Conservation (phyloP, 2,888 invertebrate species). For the Pachycephus smyrnensis region DNA sequence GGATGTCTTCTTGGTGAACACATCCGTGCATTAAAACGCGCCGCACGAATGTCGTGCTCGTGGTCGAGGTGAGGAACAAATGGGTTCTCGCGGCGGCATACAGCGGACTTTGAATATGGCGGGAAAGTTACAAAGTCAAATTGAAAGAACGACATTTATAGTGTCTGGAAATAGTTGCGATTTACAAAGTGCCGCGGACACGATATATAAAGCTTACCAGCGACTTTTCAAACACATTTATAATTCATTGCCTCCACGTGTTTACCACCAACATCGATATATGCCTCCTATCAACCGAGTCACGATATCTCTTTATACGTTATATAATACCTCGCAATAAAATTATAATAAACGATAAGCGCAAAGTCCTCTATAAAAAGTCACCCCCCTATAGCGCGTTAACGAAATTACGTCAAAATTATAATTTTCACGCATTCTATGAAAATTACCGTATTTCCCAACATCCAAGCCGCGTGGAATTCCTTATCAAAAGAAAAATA, state of each 20-base stretch:
- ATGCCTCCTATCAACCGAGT: not conserved
- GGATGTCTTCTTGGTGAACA: slow-evolving; percentile 44
- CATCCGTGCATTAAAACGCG: slow-evolving; percentile 49
- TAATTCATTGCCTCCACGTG: not conserved
- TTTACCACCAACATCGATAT: not conserved
- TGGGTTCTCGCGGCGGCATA: slow-evolving; percentile 26
- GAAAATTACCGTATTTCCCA: not conserved
- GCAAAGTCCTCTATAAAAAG: not conserved
- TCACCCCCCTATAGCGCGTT: not conserved
- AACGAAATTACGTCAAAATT: not conserved
- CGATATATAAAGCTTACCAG: not conserved
- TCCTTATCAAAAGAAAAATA: not conserved
- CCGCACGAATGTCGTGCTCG: slow-evolving; percentile 57
- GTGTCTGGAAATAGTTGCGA: not conserved
- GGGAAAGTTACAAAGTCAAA: slow-evolving; percentile 60
- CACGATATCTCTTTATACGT: not conserved
- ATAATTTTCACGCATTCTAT: not conserved
- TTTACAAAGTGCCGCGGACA: not conserved
- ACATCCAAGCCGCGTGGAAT: not conserved
- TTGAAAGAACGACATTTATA: slow-evolving; percentile 54
- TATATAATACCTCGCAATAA: not conserved
- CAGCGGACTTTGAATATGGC: slow-evolving; percentile 31
- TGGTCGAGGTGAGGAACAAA: slow-evolving; percentile 42
- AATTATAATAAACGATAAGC: not conserved
- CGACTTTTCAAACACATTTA: not conserved